phyloP scores from a whole-genome alignment of 2,797 vertebrate genomes.

The Galaxias olidus region DNA sequence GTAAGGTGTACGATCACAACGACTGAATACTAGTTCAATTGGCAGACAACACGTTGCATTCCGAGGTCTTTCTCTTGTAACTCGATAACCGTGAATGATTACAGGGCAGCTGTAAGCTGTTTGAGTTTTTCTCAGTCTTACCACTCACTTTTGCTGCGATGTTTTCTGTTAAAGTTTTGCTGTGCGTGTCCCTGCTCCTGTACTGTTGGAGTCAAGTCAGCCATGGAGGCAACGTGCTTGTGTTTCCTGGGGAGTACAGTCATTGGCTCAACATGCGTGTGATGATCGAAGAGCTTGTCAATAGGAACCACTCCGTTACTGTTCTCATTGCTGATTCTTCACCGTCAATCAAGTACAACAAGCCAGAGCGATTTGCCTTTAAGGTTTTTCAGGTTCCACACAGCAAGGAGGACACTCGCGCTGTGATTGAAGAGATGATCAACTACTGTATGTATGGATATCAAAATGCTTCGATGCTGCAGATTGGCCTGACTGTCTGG shows the following conservation, averaged over 20 bases:
- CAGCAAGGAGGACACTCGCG: constrained; percentile 12
- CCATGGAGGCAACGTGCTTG: constrained; percentile 64
- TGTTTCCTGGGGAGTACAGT: constrained; percentile 70
- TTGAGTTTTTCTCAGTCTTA: too few species aligned
- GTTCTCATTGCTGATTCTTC: constrained; percentile 56
- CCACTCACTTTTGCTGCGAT: too few species aligned
- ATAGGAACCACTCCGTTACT: constrained; percentile 67
- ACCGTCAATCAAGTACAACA: constrained; percentile 35
- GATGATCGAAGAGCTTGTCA: constrained; percentile 63
- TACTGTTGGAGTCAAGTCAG: constrained; percentile 19
- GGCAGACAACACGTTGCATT: too few species aligned
- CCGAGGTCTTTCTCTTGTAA: too few species aligned
- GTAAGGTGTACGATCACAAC: too few species aligned
- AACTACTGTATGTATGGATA: constrained; percentile 34
- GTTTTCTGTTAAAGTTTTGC: too few species aligned
- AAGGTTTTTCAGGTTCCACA: constrained; percentile 33
- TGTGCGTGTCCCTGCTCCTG: constrained; percentile 10
- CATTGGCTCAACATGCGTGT: constrained; percentile 75
- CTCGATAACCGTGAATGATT: too few species aligned
- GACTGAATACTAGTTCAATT: too few species aligned
- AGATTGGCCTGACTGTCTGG: neutral
- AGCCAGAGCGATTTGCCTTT: constrained; percentile 26
- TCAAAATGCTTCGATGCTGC: neutral
- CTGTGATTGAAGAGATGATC: constrained; percentile 17
- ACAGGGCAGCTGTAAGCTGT: too few species aligned